These are phyloP conservation scores for Tricholauxania praeusta DNA, from an alignment of 2,888 invertebrate genomes.

Conservation along the genomic window DNA sequence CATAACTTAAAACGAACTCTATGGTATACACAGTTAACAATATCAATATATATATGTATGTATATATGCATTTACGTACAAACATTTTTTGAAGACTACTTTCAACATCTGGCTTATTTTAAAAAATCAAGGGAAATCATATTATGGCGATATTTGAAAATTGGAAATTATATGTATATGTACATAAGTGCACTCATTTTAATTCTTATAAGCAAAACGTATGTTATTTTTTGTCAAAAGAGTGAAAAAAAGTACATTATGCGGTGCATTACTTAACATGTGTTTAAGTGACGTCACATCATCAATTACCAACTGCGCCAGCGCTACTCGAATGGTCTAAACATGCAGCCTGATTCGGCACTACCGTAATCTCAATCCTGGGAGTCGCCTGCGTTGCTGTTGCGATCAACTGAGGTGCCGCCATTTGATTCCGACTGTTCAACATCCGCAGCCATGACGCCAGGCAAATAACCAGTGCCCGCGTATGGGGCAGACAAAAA, in stretches of 20 bases:
- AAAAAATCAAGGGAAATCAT: too few relatives aligned
- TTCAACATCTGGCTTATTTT: too few relatives aligned
- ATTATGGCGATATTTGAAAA: too few relatives aligned
- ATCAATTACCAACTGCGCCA: conserved; percentile 39
- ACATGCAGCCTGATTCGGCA: conserved; percentile 51
- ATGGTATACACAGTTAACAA: too few relatives aligned
- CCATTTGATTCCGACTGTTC: conserved; percentile 67
- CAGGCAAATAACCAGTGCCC: conserved; percentile 85
- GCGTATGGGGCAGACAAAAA: conserved; percentile 86
- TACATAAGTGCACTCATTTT: too few relatives aligned
- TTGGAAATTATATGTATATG: too few relatives aligned
- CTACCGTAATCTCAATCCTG: conserved; percentile 63
- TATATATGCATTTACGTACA: too few relatives aligned
- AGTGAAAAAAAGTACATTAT: not conserved
- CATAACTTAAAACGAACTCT: too few relatives aligned
- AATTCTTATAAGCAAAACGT: conserved; percentile 8
- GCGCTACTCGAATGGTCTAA: conserved; percentile 59
- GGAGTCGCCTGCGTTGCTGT: conserved; percentile 66
- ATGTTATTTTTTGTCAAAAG: not conserved
- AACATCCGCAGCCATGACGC: conserved; percentile 73
- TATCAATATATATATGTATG: too few relatives aligned
- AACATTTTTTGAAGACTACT: too few relatives aligned
- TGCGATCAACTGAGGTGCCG: conserved; percentile 65
- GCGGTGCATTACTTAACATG: conserved; percentile 25
- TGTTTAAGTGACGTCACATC: not conserved